Evolutionary conservation across 92 coral and sea anemone genomes (phyloP).

Genomic region (Virgularia gustaviana): DNA sequence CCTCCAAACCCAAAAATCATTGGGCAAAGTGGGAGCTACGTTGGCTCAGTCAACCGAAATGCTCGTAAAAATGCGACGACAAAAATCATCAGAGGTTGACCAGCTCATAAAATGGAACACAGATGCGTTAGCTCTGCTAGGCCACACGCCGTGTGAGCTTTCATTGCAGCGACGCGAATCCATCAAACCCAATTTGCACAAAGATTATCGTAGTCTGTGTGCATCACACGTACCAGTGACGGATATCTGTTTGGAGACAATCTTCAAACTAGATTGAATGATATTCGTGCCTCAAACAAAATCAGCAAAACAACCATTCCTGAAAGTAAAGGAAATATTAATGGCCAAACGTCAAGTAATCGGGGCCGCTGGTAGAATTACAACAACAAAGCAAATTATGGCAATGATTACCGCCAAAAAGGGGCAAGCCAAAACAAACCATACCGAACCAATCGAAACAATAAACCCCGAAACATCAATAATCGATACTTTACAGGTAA

Average conservation of each 20-base stretch:
- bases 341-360: not conserved
- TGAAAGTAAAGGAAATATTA: not conserved
- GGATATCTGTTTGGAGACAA: conserved; percentile 43
- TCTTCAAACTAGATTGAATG: conserved; percentile 39
- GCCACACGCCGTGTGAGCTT: conserved; percentile 36
- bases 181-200: conserved; percentile 46
- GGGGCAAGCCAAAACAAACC: conserved; percentile 1
- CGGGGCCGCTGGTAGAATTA: not conserved
- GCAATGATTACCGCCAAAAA: not conserved
- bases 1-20: conserved; percentile 1
- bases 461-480: not conserved
- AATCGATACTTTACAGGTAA: conserved; percentile 1
- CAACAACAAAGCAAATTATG: too few species aligned
- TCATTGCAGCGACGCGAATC: conserved; percentile 45
- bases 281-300: conserved; percentile 29
- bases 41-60: not conserved
- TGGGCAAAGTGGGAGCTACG: conserved; percentile 10
- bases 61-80: conserved; percentile 5
- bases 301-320: conserved; percentile 1
- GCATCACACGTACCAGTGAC: conserved; percentile 44
- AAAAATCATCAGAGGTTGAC: conserved; percentile 20
- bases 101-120: conserved; percentile 39
- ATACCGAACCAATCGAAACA: not conserved
- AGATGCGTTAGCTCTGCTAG: conserved; percentile 47
- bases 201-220: conserved; percentile 35